Base-by-base conservation (phyloP, 2,113 vertebrate genomes). In the Xerus inauris region DNA sequence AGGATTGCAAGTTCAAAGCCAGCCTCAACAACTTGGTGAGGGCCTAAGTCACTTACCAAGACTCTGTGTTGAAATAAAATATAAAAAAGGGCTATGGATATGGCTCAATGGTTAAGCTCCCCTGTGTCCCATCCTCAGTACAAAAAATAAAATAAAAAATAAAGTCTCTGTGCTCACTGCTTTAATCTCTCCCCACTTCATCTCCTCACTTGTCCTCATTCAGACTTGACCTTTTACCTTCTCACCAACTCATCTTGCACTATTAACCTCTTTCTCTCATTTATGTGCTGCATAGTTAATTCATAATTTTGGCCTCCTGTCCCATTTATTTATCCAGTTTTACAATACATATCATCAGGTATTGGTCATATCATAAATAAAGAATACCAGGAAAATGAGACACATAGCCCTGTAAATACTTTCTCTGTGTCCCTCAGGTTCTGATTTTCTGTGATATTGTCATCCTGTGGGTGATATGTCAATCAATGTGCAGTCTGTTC, bases 241-340 rank as follows among this genome's bases (percentile, higher is more conserved):
- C 30, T 59, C 42, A 16, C 1, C 6, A 5, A 12, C 9, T 19
- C 2, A 6, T 35, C 13, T 69, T 28, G 8, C 13, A 24, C 0
- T 45, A 4, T 11, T 1, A 54, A 19, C 28, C 28, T 59, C 26
- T 77, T 54, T 62, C 17, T 62, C 8, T 4, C 22, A 24, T 19
- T 65, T 28, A 28, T 11, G 20, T 13, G 8, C 40, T 47, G 9
- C 5, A 6, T 1, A 40, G 26, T 76, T 35, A 67, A 85, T 10
- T 87, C 30, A 51, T 9, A 85, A 51, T 42, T 54, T 28, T 28
- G 30, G 14, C n/a, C 20, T 91, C 26, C 2, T 35, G 6, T 30
- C 9, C 3, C 32, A 17, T 24, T 51, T 16, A 20, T 38, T 35
- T 62, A 77, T 49, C 79, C 71, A 26, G 30, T 32, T 32, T 80